Evolutionary conservation across 35 echinoderm and acorn worm genomes (phyloP).

Genomic region (Anneissia japonica): DNA sequence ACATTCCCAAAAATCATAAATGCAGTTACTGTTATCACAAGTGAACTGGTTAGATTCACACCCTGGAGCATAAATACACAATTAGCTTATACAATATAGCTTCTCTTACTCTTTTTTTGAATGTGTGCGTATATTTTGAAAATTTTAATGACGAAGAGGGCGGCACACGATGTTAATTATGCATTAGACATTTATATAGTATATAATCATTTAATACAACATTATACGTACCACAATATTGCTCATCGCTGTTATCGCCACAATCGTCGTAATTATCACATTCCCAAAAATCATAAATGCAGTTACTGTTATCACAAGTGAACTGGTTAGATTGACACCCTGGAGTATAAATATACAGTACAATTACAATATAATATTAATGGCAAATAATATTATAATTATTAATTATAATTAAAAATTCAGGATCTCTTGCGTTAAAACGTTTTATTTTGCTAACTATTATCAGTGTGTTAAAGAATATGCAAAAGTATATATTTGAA

Average conservation of each 20-base stretch:
- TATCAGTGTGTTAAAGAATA: no score
- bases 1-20: slow-evolving; percentile 41
- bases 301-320: background rate
- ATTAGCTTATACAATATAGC: no score
- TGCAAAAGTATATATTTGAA: no score
- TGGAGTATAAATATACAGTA: no score
- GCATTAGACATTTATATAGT: background rate
- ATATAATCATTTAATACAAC: slow-evolving; percentile 22
- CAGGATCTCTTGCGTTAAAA: no score
- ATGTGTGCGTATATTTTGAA: no score
- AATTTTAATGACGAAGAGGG: background rate
- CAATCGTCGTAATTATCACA: slow-evolving; percentile 55
- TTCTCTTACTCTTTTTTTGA: no score
- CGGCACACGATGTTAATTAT: background rate
- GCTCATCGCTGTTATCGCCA: slow-evolving; percentile 47
- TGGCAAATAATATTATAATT: no score
- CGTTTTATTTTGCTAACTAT: no score
- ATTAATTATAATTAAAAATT: no score
- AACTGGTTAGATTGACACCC: slow-evolving; percentile 7
- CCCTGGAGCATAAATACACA: background rate
- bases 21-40: slow-evolving; percentile 29
- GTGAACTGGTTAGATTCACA: slow-evolving; percentile 18
- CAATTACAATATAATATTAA: no score
- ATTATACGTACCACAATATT: background rate
- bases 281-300: slow-evolving; percentile 26